A percentile compares a stretch with the other conserved stretches of the same genome.
phyloP scores from a whole-genome alignment of 2,113 vertebrate genomes.

The Paramisgurnus dabryanus region DNA sequence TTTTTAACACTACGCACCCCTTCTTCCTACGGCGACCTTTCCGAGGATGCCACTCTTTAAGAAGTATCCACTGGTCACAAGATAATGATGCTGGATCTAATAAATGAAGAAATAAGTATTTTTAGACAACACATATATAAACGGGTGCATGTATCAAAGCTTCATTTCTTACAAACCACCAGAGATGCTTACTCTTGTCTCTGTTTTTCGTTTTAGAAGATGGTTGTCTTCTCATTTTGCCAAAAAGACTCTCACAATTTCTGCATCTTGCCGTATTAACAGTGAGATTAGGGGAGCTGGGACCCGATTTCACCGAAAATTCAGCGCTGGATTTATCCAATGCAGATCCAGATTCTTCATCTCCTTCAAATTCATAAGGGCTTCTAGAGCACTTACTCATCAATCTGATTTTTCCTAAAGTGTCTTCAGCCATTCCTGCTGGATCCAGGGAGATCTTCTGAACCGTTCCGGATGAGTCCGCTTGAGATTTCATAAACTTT shows the following conservation, averaged over 20 bases:
- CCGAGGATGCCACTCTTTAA: conserved; percentile 33
- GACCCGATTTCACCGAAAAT: conserved; percentile 18
- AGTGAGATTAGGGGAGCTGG: conserved; percentile 35
- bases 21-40: conserved; percentile 1
- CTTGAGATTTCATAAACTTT: neutral
- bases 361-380: neutral
- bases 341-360: neutral
- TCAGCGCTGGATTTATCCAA: conserved; percentile 24
- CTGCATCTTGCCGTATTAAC: conserved; percentile 10
- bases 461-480: neutral
- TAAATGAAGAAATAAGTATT: neutral
- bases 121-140: neutral
- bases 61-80: conserved; percentile 49
- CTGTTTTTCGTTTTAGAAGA: neutral
- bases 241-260: conserved; percentile 35
- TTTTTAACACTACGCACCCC: conserved; percentile 10
- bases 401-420: neutral
- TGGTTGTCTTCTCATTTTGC: conserved; percentile 18
- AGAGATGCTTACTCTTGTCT: conserved; percentile 16
- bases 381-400: neutral
- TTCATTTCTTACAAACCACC: too few relatives aligned
- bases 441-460: conserved; percentile 35
- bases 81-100: conserved; percentile 47
- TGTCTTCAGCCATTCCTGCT: conserved; percentile 39
- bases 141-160: too few relatives aligned